A percentile compares a stretch with the other conserved stretches of the same genome.
Conservation (phyloP, 2,113 vertebrate species). For the Dryoscopus gambensis region DNA sequence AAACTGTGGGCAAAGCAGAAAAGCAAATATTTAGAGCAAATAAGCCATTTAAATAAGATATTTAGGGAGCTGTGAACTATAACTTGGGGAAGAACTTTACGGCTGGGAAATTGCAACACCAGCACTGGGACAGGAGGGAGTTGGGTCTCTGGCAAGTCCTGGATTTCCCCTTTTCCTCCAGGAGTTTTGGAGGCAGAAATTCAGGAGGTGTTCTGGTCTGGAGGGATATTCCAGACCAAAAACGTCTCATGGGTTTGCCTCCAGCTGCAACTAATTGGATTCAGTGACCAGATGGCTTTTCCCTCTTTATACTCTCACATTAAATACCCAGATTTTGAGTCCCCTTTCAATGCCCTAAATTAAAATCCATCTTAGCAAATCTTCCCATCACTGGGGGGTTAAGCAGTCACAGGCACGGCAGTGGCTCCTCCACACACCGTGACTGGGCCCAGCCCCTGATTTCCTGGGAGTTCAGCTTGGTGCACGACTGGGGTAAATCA, state of each 20-base stretch:
- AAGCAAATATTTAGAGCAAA: background rate
- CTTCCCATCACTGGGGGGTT: background rate
- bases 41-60: background rate
- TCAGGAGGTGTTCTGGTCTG: background rate
- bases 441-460: background rate
- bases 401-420: background rate
- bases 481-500: background rate
- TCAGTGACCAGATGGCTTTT: background rate
- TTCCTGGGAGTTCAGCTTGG: background rate
- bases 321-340: background rate
- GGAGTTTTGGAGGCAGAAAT: background rate
- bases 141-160: background rate
- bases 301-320: background rate
- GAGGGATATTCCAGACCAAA: background rate
- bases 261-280: background rate
- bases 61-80: background rate
- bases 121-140: background rate
- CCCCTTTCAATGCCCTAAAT: background rate
- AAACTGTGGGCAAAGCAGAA: background rate
- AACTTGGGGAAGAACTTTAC: background rate
- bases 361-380: background rate
- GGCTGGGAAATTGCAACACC: background rate
- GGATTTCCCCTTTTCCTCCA: background rate
- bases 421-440: background rate
- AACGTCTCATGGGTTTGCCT: background rate